phyloP scores from a whole-genome alignment of 2,113 vertebrate genomes.

The Clarias gariepinus region DNA sequence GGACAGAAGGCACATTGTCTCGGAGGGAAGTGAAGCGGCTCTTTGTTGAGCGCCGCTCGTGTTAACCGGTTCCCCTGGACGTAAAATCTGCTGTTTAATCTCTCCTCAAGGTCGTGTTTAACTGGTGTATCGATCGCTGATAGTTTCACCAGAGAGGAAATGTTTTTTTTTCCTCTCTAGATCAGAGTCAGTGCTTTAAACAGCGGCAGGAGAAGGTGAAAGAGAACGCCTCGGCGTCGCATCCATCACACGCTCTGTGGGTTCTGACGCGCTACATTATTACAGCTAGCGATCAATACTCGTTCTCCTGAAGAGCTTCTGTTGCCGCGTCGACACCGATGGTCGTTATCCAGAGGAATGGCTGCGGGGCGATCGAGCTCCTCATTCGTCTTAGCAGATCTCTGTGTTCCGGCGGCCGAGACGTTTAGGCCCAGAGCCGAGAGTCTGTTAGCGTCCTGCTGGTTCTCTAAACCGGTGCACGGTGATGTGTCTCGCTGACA shows the following conservation, averaged over 20 bases:
- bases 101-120: background rate
- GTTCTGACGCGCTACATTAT: background rate
- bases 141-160: background rate
- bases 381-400: slow-evolving; percentile 9
- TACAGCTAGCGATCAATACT: slow-evolving; percentile 31
- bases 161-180: background rate
- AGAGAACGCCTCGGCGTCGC: background rate
- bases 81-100: background rate
- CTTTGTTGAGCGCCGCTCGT: slow-evolving; percentile 57
- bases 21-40: slow-evolving; percentile 58
- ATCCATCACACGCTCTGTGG: background rate
- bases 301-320: slow-evolving; percentile 22
- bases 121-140: background rate
- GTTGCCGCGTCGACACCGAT: background rate
- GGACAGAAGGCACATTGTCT: slow-evolving; percentile 70
- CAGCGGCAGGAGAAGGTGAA: background rate
- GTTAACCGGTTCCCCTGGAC: slow-evolving; percentile 35
- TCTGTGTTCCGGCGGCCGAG: background rate
- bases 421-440: slow-evolving; percentile 2
- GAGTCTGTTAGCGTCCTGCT: background rate
- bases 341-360: slow-evolving; percentile 24
- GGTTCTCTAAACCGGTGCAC: background rate
- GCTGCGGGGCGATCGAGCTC: slow-evolving; percentile 9
- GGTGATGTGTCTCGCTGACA: background rate
- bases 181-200: background rate